phyloP scores from a whole-genome alignment of 1,140 invertebrate genomes.

The Eciton burchellii region DNA sequence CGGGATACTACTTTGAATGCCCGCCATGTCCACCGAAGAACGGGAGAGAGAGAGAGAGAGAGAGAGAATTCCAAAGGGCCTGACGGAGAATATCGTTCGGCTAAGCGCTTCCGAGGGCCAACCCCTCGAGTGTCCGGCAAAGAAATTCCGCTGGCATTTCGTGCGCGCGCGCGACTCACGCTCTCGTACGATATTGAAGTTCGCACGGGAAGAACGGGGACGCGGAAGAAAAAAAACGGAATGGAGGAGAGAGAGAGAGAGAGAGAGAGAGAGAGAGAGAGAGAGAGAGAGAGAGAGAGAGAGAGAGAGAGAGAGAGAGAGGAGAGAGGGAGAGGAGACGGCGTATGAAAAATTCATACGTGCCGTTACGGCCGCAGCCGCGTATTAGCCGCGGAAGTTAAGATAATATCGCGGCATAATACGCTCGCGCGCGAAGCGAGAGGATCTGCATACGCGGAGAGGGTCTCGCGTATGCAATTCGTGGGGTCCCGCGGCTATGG shows the following conservation, averaged over 20 bases:
- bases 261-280: neutral
- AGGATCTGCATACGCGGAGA: conserved; percentile 30
- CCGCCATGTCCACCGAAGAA: neutral
- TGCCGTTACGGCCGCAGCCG: conserved; percentile 53
- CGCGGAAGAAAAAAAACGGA: neutral
- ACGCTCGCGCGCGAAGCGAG: conserved; percentile 29
- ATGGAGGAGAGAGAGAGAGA: neutral
- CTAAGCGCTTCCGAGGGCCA: conserved; percentile 41
- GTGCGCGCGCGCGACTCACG: conserved; percentile 28
- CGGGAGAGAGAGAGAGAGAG: too few species aligned
- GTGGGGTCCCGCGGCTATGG: conserved; percentile 17
- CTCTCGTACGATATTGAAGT: conserved; percentile 50
- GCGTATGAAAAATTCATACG: conserved; percentile 59
- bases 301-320: neutral
- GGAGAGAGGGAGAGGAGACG: neutral
- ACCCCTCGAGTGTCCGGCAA: conserved; percentile 29
- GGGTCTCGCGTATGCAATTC: conserved; percentile 48
- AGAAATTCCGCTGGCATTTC: conserved; percentile 59
- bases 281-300: neutral
- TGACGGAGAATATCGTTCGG: conserved; percentile 43
- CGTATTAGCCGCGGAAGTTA: conserved; percentile 49
- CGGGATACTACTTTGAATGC: conserved; percentile 43
- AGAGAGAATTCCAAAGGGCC: conserved; percentile 15
- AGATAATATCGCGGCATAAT: conserved; percentile 59
- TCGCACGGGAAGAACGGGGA: conserved; percentile 22